Evolutionary conservation across 2,888 invertebrate species (phyloP).

Genomic region (Carpatolechia fugitivella): DNA sequence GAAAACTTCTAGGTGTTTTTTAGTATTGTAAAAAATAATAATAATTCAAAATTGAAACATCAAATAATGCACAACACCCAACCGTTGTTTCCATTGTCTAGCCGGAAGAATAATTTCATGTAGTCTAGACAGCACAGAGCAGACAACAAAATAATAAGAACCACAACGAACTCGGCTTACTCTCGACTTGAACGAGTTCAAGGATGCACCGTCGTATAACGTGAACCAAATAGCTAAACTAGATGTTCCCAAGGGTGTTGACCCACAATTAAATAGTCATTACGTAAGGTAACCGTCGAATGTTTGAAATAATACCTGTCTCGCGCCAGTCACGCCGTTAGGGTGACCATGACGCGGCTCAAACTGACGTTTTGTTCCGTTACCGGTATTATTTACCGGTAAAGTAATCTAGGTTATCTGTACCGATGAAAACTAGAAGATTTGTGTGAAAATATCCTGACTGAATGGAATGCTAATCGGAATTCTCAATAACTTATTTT

Average conservation of each 20-base stretch:
- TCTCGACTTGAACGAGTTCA: slow-evolving; percentile 14
- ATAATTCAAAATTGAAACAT: too few species aligned
- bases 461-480: background rate
- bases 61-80: too few species aligned
- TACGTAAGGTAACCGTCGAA: slow-evolving; percentile 44
- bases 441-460: background rate
- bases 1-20: too few species aligned
- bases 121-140: background rate
- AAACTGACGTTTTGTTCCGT: background rate
- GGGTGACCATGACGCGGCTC: slow-evolving; percentile 27
- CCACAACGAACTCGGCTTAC: background rate
- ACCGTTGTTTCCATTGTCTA: background rate
- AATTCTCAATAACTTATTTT: slow-evolving; percentile 17
- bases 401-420: background rate
- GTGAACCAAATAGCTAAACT: slow-evolving; percentile 26
- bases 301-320: slow-evolving; percentile 41
- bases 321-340: slow-evolving; percentile 29
- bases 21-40: too few species aligned
- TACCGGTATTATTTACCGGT: background rate
- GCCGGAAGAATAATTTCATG: background rate
- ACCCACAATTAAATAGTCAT: slow-evolving; percentile 61
- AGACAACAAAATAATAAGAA: slow-evolving; percentile 1
- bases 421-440: background rate
- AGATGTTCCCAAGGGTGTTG: slow-evolving; percentile 46
- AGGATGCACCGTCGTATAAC: slow-evolving; percentile 21